Evolutionary conservation across 1,140 invertebrate genomes (phyloP).

Genomic region (Brachystomella parvula): DNA sequence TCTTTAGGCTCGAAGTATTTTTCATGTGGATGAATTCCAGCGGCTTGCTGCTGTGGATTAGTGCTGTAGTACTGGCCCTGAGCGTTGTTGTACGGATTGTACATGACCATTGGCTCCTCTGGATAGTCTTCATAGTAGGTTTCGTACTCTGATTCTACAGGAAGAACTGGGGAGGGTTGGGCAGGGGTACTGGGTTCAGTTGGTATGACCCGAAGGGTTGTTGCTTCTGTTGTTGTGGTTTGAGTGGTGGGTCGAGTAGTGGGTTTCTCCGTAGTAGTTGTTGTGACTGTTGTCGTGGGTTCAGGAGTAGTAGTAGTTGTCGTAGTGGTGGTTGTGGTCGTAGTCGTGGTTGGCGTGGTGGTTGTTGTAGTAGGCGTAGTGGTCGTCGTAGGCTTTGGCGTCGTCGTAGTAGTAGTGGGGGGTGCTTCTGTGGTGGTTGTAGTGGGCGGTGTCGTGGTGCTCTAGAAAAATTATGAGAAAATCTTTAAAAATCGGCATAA

Average conservation of each 20-base stretch:
- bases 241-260: too few relatives aligned
- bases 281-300: not conserved
- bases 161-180: not conserved
- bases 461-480: too few relatives aligned
- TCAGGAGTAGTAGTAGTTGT: not conserved
- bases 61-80: slow-evolving; percentile 4
- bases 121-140: slow-evolving; percentile 15
- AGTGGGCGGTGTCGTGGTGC: not conserved
- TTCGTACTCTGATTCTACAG: slow-evolving; percentile 10
- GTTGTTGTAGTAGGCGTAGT: not conserved
- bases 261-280: too few relatives aligned
- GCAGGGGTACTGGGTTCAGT: slow-evolving; percentile 2
- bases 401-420: not conserved
- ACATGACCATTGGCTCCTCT: slow-evolving; percentile 9
- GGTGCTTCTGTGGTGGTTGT: not conserved
- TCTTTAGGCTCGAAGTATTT: not conserved
- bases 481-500: too few relatives aligned
- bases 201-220: not conserved
- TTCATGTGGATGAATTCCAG: not conserved
- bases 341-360: not conserved
- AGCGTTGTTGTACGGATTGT: slow-evolving; percentile 12
- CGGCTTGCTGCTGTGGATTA: not conserved
- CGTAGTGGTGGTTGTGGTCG: not conserved
- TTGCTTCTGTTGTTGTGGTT: not conserved
- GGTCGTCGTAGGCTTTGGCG: not conserved